phyloP scores from a whole-genome alignment of 92 coral and sea anemone genomes.

The Porites evermanni region DNA sequence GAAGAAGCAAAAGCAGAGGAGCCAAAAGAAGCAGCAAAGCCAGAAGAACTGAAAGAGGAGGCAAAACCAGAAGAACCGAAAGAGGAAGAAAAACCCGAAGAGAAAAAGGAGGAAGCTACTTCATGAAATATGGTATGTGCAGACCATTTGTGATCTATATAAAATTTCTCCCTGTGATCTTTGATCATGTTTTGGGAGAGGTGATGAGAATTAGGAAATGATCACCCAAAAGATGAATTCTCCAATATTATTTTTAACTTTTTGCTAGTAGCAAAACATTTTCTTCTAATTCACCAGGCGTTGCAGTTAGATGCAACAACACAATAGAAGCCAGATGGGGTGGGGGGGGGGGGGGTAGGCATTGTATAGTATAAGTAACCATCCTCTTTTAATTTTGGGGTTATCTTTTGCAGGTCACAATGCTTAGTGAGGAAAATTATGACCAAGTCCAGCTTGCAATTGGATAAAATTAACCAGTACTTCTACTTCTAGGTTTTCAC shows the following conservation, averaged over 20 bases:
- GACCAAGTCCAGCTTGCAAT: background rate
- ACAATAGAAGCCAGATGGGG: too few relatives aligned
- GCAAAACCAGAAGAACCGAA: slow-evolving; percentile 5
- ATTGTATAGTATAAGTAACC: background rate
- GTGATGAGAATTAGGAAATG: too few relatives aligned
- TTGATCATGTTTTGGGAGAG: background rate
- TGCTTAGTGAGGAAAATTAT: background rate
- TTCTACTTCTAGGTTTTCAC: background rate
- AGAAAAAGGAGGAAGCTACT: slow-evolving; percentile 54
- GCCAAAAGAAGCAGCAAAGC: background rate
- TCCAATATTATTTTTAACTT: too few relatives aligned
- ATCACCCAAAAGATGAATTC: too few relatives aligned
- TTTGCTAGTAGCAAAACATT: too few relatives aligned
- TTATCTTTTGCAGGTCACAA: background rate
- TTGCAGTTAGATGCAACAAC: too few relatives aligned
- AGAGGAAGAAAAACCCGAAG: slow-evolving; percentile 38
- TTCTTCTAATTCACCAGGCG: too few relatives aligned
- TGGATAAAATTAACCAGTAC: background rate
- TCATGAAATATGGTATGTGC: background rate
- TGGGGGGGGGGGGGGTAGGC: too few relatives aligned
- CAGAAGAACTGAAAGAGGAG: slow-evolving; percentile 6
- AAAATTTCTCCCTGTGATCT: background rate
- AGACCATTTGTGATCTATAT: background rate
- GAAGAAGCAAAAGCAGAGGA: too few relatives aligned
- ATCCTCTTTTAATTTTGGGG: background rate